Evolutionary conservation across 2,888 invertebrate species (phyloP).

Genomic region (Galerucella nymphaeae): DNA sequence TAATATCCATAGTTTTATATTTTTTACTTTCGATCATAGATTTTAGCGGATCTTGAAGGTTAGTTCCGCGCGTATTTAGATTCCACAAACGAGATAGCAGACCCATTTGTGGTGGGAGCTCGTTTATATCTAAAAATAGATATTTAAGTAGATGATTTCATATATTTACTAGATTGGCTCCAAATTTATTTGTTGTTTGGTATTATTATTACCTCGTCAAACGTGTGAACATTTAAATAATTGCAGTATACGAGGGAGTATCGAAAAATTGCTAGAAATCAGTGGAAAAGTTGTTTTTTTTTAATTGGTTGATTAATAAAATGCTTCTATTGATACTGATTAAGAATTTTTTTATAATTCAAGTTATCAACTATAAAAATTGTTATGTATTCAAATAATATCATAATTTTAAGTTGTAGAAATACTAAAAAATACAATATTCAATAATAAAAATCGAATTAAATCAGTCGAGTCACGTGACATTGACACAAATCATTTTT

Average conservation of each 20-base stretch:
- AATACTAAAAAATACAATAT: too few species aligned
- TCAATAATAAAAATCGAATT: too few species aligned
- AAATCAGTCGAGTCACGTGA: too few species aligned
- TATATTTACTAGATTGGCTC: neutral
- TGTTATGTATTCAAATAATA: too few species aligned
- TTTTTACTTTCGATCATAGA: conserved; percentile 93
- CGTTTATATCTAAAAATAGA: conserved; percentile 75
- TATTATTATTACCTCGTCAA: neutral
- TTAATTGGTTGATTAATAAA: too few species aligned
- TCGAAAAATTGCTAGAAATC: neutral
- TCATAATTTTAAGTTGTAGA: too few species aligned
- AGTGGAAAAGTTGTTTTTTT: too few species aligned
- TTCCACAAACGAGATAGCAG: conserved; percentile 95
- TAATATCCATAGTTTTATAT: conserved; percentile 94
- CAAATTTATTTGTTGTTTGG: too few species aligned
- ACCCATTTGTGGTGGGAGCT: conserved; percentile 96
- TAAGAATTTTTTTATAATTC: too few species aligned
- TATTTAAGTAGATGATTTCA: neutral
- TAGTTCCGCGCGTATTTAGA: conserved; percentile 90
- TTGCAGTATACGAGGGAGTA: neutral
- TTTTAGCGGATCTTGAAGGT: conserved; percentile 86
- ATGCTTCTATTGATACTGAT: too few species aligned
- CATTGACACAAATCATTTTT: too few species aligned
- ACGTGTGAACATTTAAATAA: neutral
- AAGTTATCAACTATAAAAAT: too few species aligned